These are phyloP conservation scores for Carduelis carduelis DNA, from an alignment of 2,797 vertebrate species.

Conservation along the genomic window DNA sequence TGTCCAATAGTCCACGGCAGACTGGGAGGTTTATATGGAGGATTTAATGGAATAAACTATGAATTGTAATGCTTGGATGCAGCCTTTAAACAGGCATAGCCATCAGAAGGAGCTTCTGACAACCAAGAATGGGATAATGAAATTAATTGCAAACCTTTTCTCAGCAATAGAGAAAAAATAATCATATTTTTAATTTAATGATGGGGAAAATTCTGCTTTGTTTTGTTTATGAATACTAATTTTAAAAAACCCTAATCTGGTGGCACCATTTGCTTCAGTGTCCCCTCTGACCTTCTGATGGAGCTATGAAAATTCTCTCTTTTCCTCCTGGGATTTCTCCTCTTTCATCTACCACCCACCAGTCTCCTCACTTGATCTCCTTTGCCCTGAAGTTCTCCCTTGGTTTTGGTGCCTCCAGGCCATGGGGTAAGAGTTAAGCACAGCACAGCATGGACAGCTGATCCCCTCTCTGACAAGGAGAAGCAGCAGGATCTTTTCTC, in stretches of 20 bases:
- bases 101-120: background rate
- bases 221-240: background rate
- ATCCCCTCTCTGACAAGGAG: background rate
- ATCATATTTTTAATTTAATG: background rate
- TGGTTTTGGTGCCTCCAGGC: background rate
- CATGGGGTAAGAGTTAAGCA: background rate
- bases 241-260: background rate
- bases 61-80: background rate
- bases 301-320: background rate
- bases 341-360: background rate
- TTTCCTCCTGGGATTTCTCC: background rate
- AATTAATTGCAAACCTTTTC: background rate
- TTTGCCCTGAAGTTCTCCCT: background rate
- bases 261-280: background rate
- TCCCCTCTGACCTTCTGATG: background rate
- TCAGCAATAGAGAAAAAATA: background rate
- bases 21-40: background rate
- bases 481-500: background rate
- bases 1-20: background rate
- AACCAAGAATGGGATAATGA: background rate
- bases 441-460: background rate
- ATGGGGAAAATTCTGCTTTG: background rate
- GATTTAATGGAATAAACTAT: background rate
- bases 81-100: background rate
- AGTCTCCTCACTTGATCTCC: background rate